These are phyloP conservation scores for Pangasius larnaudii DNA, from an alignment of 2,797 vertebrate species.

Conservation along the genomic window DNA sequence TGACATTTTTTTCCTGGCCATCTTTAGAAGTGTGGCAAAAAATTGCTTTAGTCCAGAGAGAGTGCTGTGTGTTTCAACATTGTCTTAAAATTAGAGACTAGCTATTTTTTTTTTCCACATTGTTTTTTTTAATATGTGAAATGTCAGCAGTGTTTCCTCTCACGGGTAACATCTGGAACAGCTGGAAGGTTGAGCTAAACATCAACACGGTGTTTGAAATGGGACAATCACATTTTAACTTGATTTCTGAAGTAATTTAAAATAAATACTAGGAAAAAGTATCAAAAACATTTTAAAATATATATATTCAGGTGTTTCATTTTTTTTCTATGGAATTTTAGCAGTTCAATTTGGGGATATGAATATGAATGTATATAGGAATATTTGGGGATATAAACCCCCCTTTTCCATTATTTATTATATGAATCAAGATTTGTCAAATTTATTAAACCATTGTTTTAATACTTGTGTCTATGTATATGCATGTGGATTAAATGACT, in stretches of 20 bases:
- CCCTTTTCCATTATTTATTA: not conserved
- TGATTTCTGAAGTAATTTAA: not conserved
- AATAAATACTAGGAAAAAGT: not conserved
- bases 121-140: not conserved
- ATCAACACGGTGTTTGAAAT: not conserved
- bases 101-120: not conserved
- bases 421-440: not conserved
- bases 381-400: not conserved
- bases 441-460: not conserved
- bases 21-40: not conserved
- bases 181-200: not conserved
- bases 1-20: not conserved
- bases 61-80: not conserved
- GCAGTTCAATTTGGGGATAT: too few relatives aligned
- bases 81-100: not conserved
- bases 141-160: slow-evolving; percentile 28
- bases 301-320: too few relatives aligned
- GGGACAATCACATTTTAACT: not conserved
- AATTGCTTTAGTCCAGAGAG: not conserved
- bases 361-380: too few relatives aligned
- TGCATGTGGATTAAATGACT: too few relatives aligned
- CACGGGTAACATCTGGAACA: slow-evolving; percentile 30
- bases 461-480: not conserved
- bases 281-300: not conserved
- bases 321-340: too few relatives aligned